Conservation (phyloP, 2,797 vertebrate genomes). For the Myotis pilosus region DNA sequence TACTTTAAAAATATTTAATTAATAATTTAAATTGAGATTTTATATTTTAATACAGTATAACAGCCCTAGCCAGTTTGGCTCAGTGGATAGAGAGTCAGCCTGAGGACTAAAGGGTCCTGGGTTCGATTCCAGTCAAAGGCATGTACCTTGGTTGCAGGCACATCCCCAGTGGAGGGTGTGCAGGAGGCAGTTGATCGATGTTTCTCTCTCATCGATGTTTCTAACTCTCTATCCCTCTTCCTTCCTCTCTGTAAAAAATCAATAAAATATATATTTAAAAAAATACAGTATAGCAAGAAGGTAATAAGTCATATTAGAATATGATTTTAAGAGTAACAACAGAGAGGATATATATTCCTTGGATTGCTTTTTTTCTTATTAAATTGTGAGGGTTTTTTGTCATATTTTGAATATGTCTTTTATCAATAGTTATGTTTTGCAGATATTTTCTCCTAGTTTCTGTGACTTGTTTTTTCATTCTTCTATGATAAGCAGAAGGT, state of each 20-base stretch:
- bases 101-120: too few relatives aligned
- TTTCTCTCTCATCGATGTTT: too few relatives aligned
- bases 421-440: neutral
- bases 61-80: neutral
- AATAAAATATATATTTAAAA: too few relatives aligned
- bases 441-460: neutral
- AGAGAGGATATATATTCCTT: conserved; percentile 1
- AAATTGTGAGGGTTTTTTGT: neutral
- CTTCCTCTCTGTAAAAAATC: too few relatives aligned
- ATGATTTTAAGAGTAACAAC: conserved; percentile 52
- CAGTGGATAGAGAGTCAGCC: too few relatives aligned
- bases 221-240: too few relatives aligned
- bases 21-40: conserved; percentile 50
- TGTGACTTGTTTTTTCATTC: conserved; percentile 3
- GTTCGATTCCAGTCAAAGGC: too few relatives aligned
- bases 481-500: neutral
- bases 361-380: conserved; percentile 49
- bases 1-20: conserved; percentile 25
- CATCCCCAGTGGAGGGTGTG: too few relatives aligned
- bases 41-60: neutral
- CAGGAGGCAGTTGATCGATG: too few relatives aligned
- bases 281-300: neutral
- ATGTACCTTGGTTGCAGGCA: too few relatives aligned
- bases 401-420: neutral
- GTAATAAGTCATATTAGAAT: conserved; percentile 40